Evolutionary conservation across 2,113 vertebrate species (phyloP), one percentile per base, ranked within the genome.

Genomic region (Kryptolebias marmoratus): DNA sequence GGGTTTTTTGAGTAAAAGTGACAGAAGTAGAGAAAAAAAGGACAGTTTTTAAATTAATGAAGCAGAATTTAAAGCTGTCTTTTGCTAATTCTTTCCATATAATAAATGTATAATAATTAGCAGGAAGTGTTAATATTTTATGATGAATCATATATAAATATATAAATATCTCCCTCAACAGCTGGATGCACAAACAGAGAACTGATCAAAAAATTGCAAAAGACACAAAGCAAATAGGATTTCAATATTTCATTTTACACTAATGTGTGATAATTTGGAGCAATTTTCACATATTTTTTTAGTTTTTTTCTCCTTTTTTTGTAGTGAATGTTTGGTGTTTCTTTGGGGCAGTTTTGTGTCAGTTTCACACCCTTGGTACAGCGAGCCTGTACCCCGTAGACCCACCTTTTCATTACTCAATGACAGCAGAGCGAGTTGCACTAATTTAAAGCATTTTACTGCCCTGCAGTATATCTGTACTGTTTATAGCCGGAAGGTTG

Each of bases 121-220:
- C 47, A 48, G 12, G 3, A 48, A 48, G 13, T 48, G 3, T 6
- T 5, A 27, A 16, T 11, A 64, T n/a, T 52, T 0, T 30, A 36
- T 61, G 52, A 53, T 42, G 48, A 55, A 52, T 50, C 50, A 55
- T 56, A 56, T 14, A 50, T 44, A 53, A 64, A 55, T 39, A 56
- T 32, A 27, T 55, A 42, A 42, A 42, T 10, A 42, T 42, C 39
- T 9, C 7, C 5, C 39, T 10, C 1, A 42, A 1, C 39, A 42
- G 5, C 39, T 42, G 39, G 39, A 2, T 42, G 9, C 39, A 42
- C 39, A 42, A 42, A 10, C 39, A 42, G 10, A 36, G 7, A 36
- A 42, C 8, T 42, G 8, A 42, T 42, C 1, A 9, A 42, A 42
- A 42, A 42, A 9, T 42, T 42, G 36, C 10, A 42, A 42, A 42